Evolutionary conservation across 2,888 invertebrate genomes (phyloP), one percentile per base, ranked within the genome.

Genomic region (Pocota personata): DNA sequence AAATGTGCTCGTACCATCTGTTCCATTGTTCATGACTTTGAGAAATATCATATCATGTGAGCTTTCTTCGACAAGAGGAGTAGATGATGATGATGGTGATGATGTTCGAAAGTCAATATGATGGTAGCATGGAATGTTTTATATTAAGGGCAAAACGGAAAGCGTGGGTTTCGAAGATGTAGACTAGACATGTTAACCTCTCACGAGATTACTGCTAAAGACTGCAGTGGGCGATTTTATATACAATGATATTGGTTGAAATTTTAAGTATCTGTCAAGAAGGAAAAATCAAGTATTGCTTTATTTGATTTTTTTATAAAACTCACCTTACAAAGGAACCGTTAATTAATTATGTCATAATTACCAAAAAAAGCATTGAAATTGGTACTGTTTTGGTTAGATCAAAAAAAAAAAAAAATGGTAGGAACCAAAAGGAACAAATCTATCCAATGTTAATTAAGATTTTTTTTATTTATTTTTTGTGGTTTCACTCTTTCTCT

Each of bases 121-220:
- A 21, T 24, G 19, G 46, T 24, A 12, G 32, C 43, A 48, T 37
- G 57, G n/a, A 6, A 50, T 43, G 16, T 32, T 37, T 37, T 37
- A 8, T 55, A 66, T 46, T 35, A 43, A 66, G 76, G 43, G 57
- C 66, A 76, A 40, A 75, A 76, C 46, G 14, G 57, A 76, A 76
- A 57, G 57, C 66, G 76, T 66, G 66, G 66, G 66, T 27, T 32
- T 43, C 30, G 0, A 7, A 30, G 4, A 43, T 52, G n/a, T 14
- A 5, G 27, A 24, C 52, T 52, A 21, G 27, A 67, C n/a, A 12
- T 50, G 12, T 24, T 50, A 24, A 50, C 24, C 21, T 50, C 50
- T 24, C 1, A 21, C 4, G 4, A n/a, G 27, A 50, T 24, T 50
- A 50, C n/a, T n/a, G 0, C 27, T 24, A 27, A 21, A 19, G 48